phyloP scores from a whole-genome alignment of 2,797 vertebrate genomes.

The Melanotaenia parkinsoni region DNA sequence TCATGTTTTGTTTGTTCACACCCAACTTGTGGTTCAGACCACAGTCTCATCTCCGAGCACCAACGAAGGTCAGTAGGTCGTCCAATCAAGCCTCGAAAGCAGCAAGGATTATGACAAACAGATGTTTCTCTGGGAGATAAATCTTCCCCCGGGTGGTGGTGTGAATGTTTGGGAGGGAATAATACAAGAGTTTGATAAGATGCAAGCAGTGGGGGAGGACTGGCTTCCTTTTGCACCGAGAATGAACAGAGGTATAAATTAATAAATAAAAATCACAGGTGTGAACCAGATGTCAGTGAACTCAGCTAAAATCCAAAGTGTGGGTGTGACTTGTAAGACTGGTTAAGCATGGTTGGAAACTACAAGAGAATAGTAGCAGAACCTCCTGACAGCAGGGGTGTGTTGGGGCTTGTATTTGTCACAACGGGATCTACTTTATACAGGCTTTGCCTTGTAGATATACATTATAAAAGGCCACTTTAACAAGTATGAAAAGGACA shows the following conservation, averaged over 20 bases:
- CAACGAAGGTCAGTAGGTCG: slow-evolving; percentile 76
- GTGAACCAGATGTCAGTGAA: slow-evolving; percentile 25
- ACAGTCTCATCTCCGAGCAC: slow-evolving; percentile 46
- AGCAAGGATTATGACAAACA: slow-evolving; percentile 77
- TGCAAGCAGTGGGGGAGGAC: slow-evolving; percentile 7
- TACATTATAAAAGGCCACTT: slow-evolving; percentile 47
- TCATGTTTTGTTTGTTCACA: slow-evolving; percentile 48
- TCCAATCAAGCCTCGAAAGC: slow-evolving; percentile 68
- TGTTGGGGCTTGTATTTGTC: slow-evolving; percentile 70
- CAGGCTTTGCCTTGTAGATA: slow-evolving; percentile 23
- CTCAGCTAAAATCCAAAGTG: slow-evolving; percentile 15
- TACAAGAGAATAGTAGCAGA: slow-evolving; percentile 29
- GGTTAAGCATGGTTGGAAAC: slow-evolving; percentile 49
- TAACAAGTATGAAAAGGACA: slow-evolving; percentile 30
- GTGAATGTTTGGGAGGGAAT: not conserved
- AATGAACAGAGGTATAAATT: not conserved
- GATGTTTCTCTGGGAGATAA: slow-evolving; percentile 73
- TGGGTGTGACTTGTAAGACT: slow-evolving; percentile 52
- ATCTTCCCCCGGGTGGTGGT: slow-evolving; percentile 33
- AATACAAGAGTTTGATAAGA: slow-evolving; percentile 28
- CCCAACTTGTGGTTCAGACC: slow-evolving; percentile 37
- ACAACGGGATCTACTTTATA: slow-evolving; percentile 51
- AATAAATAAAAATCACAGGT: slow-evolving; percentile 18
- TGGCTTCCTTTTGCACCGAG: slow-evolving; percentile 9
- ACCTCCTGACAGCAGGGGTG: slow-evolving; percentile 52